A percentile compares a stretch with the other conserved stretches of the same genome.
These are phyloP conservation scores for Hypsibius dujardini DNA, from an alignment of 1,140 invertebrate species.

Conservation along the genomic window DNA sequence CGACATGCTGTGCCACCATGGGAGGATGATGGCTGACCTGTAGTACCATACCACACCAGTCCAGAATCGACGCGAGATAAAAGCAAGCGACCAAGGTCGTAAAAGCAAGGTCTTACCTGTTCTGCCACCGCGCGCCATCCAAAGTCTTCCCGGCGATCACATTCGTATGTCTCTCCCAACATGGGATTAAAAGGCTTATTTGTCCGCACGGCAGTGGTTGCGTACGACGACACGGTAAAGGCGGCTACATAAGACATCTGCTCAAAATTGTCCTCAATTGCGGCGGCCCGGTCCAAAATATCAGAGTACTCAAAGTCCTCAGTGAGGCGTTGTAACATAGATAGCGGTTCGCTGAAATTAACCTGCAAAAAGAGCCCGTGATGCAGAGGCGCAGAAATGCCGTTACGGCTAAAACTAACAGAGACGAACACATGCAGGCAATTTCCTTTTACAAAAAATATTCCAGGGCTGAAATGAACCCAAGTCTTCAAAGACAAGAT, in stretches of 20 bases:
- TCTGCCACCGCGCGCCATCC: slow-evolving; percentile 88
- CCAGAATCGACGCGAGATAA: too few relatives aligned
- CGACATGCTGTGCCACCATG: slow-evolving; percentile 77
- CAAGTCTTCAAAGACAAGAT: too few relatives aligned
- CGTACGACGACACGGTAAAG: slow-evolving; percentile 86
- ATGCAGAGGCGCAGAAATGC: too few relatives aligned
- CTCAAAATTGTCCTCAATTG: slow-evolving; percentile 61
- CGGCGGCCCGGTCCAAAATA: slow-evolving; percentile 58
- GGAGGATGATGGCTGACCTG: slow-evolving; percentile 92
- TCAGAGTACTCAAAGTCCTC: slow-evolving; percentile 96
- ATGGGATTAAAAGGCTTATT: slow-evolving; percentile 45
- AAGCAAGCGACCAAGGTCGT: too few relatives aligned
- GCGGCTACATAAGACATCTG: slow-evolving; percentile 86
- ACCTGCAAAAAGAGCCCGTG: slow-evolving; percentile 39
- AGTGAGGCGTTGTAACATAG: slow-evolving; percentile 86
- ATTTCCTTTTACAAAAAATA: too few relatives aligned
- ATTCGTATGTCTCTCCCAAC: slow-evolving; percentile 84
- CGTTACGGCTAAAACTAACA: too few relatives aligned
- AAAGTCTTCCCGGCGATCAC: slow-evolving; percentile 77
- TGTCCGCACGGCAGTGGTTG: slow-evolving; percentile 50
- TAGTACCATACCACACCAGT: neutral
- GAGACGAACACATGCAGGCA: too few relatives aligned
- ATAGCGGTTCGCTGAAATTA: slow-evolving; percentile 96
- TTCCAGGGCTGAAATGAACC: too few relatives aligned
- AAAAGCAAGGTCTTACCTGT: slow-evolving; percentile 43